Conservation (phyloP, 2,113 vertebrate genomes). For the Morone saxatilis region DNA sequence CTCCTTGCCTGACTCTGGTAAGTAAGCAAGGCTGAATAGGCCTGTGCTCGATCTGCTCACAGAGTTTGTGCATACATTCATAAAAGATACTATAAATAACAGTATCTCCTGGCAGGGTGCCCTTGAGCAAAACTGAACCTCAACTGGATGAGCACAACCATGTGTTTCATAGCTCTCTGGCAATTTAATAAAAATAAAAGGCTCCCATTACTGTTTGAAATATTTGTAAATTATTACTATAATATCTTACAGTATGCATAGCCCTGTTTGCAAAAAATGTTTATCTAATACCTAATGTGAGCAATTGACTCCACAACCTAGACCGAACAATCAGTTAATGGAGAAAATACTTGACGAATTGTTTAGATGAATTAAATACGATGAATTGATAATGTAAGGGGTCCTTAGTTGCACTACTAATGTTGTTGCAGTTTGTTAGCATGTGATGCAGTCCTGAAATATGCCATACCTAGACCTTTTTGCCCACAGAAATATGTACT, state of each 20-base stretch:
- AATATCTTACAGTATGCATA: not conserved
- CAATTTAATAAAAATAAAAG: not conserved
- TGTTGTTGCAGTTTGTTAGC: not conserved
- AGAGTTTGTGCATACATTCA: not conserved
- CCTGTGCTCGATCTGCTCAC: not conserved
- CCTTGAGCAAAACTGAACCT: too few relatives aligned
- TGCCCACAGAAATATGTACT: not conserved
- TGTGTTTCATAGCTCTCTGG: not conserved
- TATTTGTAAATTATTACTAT: not conserved
- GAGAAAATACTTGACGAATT: not conserved
- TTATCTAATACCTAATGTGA: not conserved
- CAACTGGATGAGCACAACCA: too few relatives aligned
- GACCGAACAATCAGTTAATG: not conserved
- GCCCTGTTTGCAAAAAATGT: not conserved
- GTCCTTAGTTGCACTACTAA: not conserved
- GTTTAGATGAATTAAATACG: not conserved
- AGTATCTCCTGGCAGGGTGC: too few relatives aligned
- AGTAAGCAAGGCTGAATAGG: conserved; percentile 22
- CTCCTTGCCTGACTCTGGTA: conserved; percentile 97
- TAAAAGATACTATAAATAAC: too few relatives aligned
- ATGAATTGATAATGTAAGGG: not conserved
- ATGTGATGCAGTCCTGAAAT: not conserved
- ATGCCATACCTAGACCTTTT: not conserved
- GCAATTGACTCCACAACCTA: not conserved
- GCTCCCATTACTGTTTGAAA: not conserved